phyloP scores from a whole-genome alignment of 2,797 vertebrate genomes.

The Onychomys leucogaster region DNA sequence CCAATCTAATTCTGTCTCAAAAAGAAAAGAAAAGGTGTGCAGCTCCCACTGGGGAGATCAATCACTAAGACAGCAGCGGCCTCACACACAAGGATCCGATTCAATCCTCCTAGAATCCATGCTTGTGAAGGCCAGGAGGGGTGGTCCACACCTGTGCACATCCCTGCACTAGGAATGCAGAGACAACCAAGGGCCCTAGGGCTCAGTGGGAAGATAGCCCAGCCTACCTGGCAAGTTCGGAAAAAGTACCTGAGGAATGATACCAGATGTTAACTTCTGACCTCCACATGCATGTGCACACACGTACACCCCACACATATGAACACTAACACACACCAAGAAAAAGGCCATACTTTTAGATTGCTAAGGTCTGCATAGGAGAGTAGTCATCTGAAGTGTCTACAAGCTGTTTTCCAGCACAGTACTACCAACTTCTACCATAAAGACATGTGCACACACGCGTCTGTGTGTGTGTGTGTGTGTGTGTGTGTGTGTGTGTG shows the following conservation, averaged over 20 bases:
- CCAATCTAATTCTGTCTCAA: neutral
- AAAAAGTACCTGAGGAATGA: neutral
- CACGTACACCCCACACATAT: neutral
- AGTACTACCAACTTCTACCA: neutral
- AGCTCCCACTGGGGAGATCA: neutral
- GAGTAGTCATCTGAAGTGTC: neutral
- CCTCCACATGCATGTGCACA: neutral
- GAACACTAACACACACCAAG: neutral
- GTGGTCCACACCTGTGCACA: no score
- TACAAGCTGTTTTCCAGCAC: neutral
- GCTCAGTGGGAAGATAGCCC: neutral
- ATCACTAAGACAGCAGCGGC: neutral
- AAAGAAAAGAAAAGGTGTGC: neutral
- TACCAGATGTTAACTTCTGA: neutral
- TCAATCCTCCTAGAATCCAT: neutral
- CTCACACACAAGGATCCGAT: neutral
- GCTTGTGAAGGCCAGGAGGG: no score
- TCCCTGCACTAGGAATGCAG: neutral
- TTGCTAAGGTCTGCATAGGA: neutral
- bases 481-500: neutral
- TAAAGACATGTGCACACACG: neutral
- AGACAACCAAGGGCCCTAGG: neutral
- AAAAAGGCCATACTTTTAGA: neutral
- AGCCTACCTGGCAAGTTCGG: neutral
- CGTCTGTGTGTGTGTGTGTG: neutral